Conservation (phyloP, 2,113 vertebrate genomes). For the Alosa alosa region DNA sequence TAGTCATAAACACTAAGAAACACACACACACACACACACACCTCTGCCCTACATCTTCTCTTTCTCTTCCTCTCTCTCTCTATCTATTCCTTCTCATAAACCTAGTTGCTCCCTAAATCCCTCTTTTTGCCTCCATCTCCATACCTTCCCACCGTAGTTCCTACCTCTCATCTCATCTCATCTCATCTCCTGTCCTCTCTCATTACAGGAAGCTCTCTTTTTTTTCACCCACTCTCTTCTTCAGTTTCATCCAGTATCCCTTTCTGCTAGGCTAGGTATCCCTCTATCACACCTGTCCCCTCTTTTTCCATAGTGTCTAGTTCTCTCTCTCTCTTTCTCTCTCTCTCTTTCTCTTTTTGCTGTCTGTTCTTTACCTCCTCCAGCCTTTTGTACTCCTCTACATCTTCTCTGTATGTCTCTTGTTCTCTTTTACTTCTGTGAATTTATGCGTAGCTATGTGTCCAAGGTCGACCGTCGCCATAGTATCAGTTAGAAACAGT, state of each 20-base stretch:
- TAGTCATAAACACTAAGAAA: not conserved
- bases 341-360: not conserved
- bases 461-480: not conserved
- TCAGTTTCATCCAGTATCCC: not conserved
- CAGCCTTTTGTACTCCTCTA: not conserved
- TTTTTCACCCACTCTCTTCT: not conserved
- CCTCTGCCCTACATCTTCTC: not conserved
- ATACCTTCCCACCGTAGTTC: not conserved
- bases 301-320: constrained; percentile 21
- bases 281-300: not conserved
- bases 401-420: not conserved
- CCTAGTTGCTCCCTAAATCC: not conserved
- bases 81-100: not conserved
- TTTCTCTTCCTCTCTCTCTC: not conserved
- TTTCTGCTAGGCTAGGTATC: not conserved
- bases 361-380: not conserved
- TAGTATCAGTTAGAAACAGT: not conserved
- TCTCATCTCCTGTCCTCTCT: not conserved
- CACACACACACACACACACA: not conserved
- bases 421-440: too few relatives aligned
- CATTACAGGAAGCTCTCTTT: not conserved
- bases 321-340: too few relatives aligned
- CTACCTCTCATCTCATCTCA: not conserved
- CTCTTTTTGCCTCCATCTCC: not conserved
- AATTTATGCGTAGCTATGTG: not conserved